Percentiles rank a stretch among this genome's conserved stretches.
These are phyloP conservation scores for Scalopus aquaticus DNA, from an alignment of 2,113 vertebrate species.

Conservation along the genomic window DNA sequence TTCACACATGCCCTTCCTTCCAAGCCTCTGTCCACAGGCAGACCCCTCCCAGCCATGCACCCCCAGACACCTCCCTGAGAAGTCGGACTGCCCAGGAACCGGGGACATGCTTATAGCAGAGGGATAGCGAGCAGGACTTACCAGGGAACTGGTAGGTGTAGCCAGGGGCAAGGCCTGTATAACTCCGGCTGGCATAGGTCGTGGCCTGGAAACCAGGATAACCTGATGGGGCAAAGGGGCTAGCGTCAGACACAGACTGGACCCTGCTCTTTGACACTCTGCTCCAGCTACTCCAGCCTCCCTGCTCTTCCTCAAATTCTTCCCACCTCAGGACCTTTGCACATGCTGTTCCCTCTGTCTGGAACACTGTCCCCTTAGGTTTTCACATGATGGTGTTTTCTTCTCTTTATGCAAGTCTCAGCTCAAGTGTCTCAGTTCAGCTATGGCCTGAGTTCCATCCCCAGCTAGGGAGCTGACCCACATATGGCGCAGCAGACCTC, in stretches of 20 bases:
- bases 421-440: neutral
- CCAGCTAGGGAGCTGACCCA: too few relatives aligned
- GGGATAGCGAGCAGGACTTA: slow-evolving; percentile 82
- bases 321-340: neutral
- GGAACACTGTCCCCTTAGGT: neutral
- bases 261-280: neutral
- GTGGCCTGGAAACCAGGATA: slow-evolving; percentile 99
- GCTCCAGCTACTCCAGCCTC: neutral
- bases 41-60: slow-evolving; percentile 79
- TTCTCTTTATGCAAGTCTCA: neutral
- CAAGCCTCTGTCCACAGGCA: slow-evolving; percentile 67
- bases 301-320: neutral
- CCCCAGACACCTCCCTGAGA: slow-evolving; percentile 70
- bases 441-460: too few relatives aligned
- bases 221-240: slow-evolving; percentile 84
- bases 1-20: slow-evolving; percentile 68
- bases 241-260: neutral
- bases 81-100: slow-evolving; percentile 38
- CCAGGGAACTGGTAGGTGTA: slow-evolving; percentile 99
- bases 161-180: slow-evolving; percentile 96
- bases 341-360: neutral
- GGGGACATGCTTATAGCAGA: slow-evolving; percentile 45
- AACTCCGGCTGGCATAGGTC: slow-evolving; percentile 97
- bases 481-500: too few relatives aligned
- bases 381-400: neutral